A percentile compares a stretch with the other conserved stretches of the same genome.
Conservation (phyloP, 64 coral and sea anemone species). For the Montipora sp. region DNA sequence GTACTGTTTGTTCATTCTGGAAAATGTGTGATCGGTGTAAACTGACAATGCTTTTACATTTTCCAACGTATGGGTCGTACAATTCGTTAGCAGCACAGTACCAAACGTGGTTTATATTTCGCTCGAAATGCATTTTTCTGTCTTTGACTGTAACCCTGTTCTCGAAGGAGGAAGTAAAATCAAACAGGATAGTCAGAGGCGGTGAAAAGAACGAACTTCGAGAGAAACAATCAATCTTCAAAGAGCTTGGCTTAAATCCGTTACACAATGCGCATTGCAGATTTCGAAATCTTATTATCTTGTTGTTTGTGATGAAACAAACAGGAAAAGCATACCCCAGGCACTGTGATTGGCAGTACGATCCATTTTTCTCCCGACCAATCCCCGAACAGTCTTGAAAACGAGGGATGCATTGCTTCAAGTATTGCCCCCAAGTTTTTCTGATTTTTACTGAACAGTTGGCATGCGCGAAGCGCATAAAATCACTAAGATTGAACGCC, state of each 20-base stretch:
- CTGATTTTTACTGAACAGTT: not conserved
- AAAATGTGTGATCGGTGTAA: too few species aligned
- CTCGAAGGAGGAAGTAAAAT: constrained; percentile 7
- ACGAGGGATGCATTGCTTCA: constrained; percentile 8
- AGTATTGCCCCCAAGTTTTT: not conserved
- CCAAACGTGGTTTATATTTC: not conserved
- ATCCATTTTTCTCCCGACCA: not conserved
- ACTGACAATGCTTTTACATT: not conserved
- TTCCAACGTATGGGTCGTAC: too few species aligned
- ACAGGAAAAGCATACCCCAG: constrained; percentile 14
- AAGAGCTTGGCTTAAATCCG: too few species aligned
- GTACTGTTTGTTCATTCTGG: too few species aligned
- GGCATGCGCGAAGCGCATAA: not conserved
- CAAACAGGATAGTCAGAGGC: constrained; percentile 1
- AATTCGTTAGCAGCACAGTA: not conserved
- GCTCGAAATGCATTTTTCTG: not conserved
- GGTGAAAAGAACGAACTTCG: too few species aligned
- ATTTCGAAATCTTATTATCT: constrained; percentile 3
- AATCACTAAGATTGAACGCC: not conserved
- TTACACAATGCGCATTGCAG: constrained; percentile 29
- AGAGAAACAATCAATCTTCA: not conserved
- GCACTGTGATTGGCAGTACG: not conserved
- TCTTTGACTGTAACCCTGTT: not conserved
- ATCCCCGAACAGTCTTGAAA: not conserved
- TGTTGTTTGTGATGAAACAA: not conserved